Evolutionary conservation across 2,113 vertebrate genomes (phyloP).

Genomic region (Trogon surrucura): DNA sequence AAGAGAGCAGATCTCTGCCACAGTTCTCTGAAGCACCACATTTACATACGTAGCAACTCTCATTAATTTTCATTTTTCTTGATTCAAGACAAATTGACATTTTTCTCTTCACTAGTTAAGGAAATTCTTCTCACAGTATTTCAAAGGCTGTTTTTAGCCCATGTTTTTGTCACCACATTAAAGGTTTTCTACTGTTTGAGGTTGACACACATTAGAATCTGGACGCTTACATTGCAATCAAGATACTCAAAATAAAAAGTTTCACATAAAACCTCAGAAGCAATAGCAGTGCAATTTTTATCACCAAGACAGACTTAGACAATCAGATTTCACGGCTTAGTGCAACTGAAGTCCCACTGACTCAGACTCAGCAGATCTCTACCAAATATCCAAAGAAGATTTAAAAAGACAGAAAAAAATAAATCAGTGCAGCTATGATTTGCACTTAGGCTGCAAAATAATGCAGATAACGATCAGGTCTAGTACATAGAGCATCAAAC

Average conservation of each 20-base stretch:
- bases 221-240: background rate
- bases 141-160: conserved; percentile 7
- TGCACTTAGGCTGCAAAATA: background rate
- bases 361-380: background rate
- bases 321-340: background rate
- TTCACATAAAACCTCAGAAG: background rate
- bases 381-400: background rate
- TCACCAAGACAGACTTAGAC: background rate
- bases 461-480: background rate
- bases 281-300: background rate
- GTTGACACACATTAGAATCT: conserved; percentile 7
- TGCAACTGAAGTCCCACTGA: background rate
- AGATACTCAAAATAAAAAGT: background rate
- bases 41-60: conserved; percentile 28
- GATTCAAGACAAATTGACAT: conserved; percentile 28
- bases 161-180: conserved; percentile 18
- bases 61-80: conserved; percentile 48
- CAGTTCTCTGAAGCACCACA: conserved; percentile 19
- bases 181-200: conserved; percentile 17
- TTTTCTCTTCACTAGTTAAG: conserved; percentile 2
- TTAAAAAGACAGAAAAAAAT: background rate
- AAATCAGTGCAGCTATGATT: background rate
- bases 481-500: background rate
- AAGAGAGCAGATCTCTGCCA: background rate
- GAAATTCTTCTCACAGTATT: conserved; percentile 21